A percentile compares a stretch with the other conserved stretches of the same genome.
Evolutionary conservation across 2,888 invertebrate genomes (phyloP).

Genomic region (Sinohyriopsis cumingii): DNA sequence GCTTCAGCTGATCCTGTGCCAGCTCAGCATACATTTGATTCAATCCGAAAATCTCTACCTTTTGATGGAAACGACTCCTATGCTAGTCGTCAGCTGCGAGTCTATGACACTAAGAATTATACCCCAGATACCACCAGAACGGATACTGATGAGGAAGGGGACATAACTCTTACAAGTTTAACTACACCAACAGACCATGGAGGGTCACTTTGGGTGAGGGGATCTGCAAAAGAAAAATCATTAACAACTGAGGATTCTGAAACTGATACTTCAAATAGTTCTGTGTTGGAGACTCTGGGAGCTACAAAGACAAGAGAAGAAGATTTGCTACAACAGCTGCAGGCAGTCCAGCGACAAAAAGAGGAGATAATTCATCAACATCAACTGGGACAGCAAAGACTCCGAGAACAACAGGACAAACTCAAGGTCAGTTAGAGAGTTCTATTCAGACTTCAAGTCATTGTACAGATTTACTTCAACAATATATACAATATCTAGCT

Average conservation of each 20-base stretch:
- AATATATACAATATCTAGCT: no score
- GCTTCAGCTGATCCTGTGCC: constrained; percentile 14
- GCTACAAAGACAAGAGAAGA: constrained; percentile 43
- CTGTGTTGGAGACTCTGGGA: constrained; percentile 29
- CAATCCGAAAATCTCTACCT: constrained; percentile 52
- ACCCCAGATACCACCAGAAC: constrained; percentile 3
- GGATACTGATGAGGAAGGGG: constrained; percentile 4
- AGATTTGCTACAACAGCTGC: constrained; percentile 48
- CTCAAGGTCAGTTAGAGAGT: not conserved
- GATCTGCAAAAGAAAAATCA: constrained; percentile 6
- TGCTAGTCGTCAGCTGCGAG: constrained; percentile 23
- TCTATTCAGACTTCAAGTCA: no score
- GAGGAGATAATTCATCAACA: constrained; percentile 53
- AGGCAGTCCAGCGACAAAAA: constrained; percentile 59
- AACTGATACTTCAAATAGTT: constrained; percentile 37
- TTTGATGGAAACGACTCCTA: constrained; percentile 55
- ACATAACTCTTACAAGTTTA: constrained; percentile 9
- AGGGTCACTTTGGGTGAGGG: constrained; percentile 8
- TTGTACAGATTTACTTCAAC: no score
- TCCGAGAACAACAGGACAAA: constrained; percentile 24
- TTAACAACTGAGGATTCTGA: constrained; percentile 30
- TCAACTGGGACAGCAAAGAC: constrained; percentile 36
- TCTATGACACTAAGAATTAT: constrained; percentile 30
- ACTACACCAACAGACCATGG: constrained; percentile 6
- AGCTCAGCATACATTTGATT: constrained; percentile 35